Base-by-base conservation (phyloP, 1,140 invertebrate species). In the Anoplolepis gracilipes region DNA sequence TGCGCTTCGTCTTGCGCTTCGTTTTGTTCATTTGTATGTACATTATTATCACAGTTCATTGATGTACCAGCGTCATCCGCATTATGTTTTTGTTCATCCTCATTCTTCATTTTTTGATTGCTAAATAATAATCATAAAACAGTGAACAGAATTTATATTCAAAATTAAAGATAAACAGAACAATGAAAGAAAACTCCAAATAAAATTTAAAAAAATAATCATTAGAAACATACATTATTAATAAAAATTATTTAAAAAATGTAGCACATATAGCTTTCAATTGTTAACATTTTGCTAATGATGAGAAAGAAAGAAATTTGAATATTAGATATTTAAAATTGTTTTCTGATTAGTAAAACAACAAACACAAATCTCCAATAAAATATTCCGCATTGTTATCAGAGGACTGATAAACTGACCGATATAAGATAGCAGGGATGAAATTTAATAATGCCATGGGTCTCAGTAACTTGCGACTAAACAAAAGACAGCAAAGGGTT, bases 61-160 rank as follows among this genome's bases (percentile, higher is more conserved):
- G 93, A 93, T 81, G 92, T 61, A 55, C 89, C 85, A 75, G 91
- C 86, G 72, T 93, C 86, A 33, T 90, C 88, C 25, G 46, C 33
- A 76, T 88, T 88, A 36, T 25, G 73, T 72, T 93, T 93, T 64
- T 92, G 85, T 28, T 92, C 85, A 55, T 93, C 91, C 25, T 92
- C 88, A 53, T 91, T 90, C 19, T 93, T 89, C 87, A 93, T 92
- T 90, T 93, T 92, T 84, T 91, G 67, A 75, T 91, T 92, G 59
- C 92, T 93, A 64, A 22, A 90, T 81, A 22, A 90, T 81, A 33
- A 87, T 59, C n/a, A 87, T 69, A 79, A 64, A 25, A 3, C 53
- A 30, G 39, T 10, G 53, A 65, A 11, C 33, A 10, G 3, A 75
- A 57, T 28, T 39, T 79, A n/a, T 28, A 46, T 78, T 39, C 16